These are phyloP conservation scores for Phoxinus dragarum DNA, from an alignment of 2,797 vertebrate genomes.

Conservation along the genomic window DNA sequence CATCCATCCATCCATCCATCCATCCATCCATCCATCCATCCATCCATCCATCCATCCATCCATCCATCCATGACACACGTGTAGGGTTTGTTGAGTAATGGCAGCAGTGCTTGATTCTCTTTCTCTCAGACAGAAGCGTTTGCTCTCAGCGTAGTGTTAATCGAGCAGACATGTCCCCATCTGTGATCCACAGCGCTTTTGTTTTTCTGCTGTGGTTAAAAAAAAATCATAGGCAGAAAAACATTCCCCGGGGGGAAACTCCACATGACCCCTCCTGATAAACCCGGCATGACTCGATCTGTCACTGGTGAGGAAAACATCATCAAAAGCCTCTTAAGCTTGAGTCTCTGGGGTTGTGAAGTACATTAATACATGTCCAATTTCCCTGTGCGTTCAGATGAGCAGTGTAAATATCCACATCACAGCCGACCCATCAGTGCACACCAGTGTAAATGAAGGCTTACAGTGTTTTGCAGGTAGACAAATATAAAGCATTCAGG, in stretches of 20 bases:
- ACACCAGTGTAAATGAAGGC: not conserved
- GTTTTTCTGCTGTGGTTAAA: constrained; percentile 31
- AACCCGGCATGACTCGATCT: constrained; percentile 1
- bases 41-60: no score
- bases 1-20: no score
- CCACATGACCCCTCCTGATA: constrained; percentile 35
- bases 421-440: not conserved
- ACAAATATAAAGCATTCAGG: not conserved
- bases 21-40: no score
- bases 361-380: not conserved
- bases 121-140: constrained; percentile 18
- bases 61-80: not conserved
- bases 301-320: constrained; percentile 26
- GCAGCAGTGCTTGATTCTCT: constrained; percentile 9
- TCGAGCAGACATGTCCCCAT: constrained; percentile 32
- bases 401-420: constrained; percentile 5
- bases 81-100: not conserved
- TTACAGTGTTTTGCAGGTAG: not conserved
- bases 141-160: constrained; percentile 29
- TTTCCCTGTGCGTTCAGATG: not conserved
- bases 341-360: not conserved
- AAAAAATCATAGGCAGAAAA: constrained; percentile 33
- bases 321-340: constrained; percentile 15
- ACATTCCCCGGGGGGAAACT: constrained; percentile 27
- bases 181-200: constrained; percentile 37